Conservation (phyloP, 2,888 invertebrate genomes). For the Hanleya hanleyi region DNA sequence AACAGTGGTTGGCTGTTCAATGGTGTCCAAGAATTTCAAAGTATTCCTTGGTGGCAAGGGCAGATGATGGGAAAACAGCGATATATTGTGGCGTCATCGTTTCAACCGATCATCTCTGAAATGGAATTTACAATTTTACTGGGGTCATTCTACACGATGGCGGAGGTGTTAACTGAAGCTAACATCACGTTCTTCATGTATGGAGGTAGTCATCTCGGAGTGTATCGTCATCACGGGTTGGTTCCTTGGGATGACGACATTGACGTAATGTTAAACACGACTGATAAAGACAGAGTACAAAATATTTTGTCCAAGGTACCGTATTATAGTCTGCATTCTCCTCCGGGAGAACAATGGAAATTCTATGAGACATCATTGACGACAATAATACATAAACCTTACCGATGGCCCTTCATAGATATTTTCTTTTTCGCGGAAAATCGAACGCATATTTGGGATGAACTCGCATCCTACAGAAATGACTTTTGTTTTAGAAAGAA, state of each 20-base stretch:
- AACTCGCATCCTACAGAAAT: conserved; percentile 15
- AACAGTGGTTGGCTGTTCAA: not conserved
- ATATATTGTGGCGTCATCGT: conserved; percentile 11
- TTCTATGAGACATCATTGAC: conserved; percentile 40
- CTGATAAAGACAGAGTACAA: conserved; percentile 24
- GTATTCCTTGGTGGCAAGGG: not conserved
- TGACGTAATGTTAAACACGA: conserved; percentile 45
- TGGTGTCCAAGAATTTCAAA: not conserved
- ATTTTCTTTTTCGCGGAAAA: conserved; percentile 57
- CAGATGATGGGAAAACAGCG: not conserved
- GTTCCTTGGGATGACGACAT: conserved; percentile 60
- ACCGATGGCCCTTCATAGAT: conserved; percentile 59
- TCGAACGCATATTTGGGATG: conserved; percentile 49
- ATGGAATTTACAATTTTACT: conserved; percentile 29
- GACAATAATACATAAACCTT: conserved; percentile 37
- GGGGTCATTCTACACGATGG: conserved; percentile 31
- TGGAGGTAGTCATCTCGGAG: conserved; percentile 50
- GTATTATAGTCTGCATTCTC: conserved; percentile 31
- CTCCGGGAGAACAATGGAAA: conserved; percentile 45
- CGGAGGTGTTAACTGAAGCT: conserved; percentile 24
- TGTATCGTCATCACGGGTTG: conserved; percentile 49
- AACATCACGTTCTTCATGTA: conserved; percentile 46
- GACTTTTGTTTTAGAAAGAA: conserved; percentile 25
- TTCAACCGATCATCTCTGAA: conserved; percentile 25
- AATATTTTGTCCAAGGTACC: conserved; percentile 28